Conservation (phyloP, 1,140 invertebrate genomes). For the Andricus grossulariae region DNA sequence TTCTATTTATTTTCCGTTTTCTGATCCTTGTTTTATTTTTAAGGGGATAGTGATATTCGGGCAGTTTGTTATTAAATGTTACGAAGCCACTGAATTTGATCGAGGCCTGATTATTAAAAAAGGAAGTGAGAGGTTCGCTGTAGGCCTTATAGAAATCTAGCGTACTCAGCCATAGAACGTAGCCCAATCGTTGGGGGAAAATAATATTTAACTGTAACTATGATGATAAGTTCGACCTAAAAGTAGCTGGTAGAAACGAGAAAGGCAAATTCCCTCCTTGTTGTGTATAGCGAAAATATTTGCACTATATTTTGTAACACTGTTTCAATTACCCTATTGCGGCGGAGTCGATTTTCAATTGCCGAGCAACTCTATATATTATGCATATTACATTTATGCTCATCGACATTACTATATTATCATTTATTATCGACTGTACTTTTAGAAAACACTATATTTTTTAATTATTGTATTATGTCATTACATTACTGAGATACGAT, state of each 20-base stretch:
- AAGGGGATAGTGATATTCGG: conserved; percentile 52
- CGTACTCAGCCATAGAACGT: conserved; percentile 42
- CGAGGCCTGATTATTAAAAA: conserved; percentile 5
- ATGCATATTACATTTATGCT: conserved; percentile 37
- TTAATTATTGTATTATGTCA: conserved; percentile 73
- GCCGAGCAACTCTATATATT: conserved; percentile 27
- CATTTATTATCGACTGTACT: conserved; percentile 67
- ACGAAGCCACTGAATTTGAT: conserved; percentile 32
- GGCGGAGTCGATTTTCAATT: conserved; percentile 37
- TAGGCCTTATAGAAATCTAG: conserved; percentile 39
- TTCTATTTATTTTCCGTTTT: conserved; percentile 42
- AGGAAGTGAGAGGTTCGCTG: conserved; percentile 10
- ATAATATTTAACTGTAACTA: conserved; percentile 16
- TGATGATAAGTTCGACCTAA: not conserved
- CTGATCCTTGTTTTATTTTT: conserved; percentile 30
- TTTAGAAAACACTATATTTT: conserved; percentile 74
- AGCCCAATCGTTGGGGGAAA: too few relatives aligned
- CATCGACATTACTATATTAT: conserved; percentile 56
- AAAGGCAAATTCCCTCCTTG: conserved; percentile 56
- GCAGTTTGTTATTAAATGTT: conserved; percentile 51
- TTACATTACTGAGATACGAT: conserved; percentile 51
- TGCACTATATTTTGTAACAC: conserved; percentile 74
- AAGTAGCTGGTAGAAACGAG: not conserved
- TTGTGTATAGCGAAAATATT: conserved; percentile 68
- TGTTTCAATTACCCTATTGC: conserved; percentile 64